phyloP scores from a whole-genome alignment of 2,797 vertebrate genomes.

The Diplodus puntazzo region DNA sequence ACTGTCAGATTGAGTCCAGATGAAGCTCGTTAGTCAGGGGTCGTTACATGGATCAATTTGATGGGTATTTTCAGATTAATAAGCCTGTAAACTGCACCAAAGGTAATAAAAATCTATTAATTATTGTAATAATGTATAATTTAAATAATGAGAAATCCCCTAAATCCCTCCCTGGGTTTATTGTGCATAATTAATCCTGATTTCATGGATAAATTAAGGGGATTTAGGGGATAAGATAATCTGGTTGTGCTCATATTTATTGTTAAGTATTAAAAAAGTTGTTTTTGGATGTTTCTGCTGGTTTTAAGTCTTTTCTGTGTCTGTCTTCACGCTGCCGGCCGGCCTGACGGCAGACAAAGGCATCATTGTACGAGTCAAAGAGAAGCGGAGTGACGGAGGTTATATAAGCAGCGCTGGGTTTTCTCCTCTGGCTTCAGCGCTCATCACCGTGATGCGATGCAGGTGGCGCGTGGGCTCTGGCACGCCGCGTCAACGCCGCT shows the following conservation, averaged over 20 bases:
- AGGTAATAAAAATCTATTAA: not conserved
- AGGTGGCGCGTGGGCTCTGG: slow-evolving; percentile 50
- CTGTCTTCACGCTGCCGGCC: slow-evolving; percentile 3
- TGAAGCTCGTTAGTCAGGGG: slow-evolving; percentile 22
- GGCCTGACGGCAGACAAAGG: slow-evolving; percentile 63
- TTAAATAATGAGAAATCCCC: slow-evolving; percentile 15
- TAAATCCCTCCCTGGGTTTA: not conserved
- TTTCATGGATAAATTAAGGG: slow-evolving; percentile 1
- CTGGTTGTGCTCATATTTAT: not conserved
- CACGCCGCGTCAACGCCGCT: not conserved
- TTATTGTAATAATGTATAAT: not conserved
- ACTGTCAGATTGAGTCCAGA: slow-evolving; percentile 14
- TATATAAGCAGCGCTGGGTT: slow-evolving; percentile 55
- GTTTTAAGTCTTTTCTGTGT: not conserved
- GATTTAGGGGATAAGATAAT: not conserved
- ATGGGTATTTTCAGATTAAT: slow-evolving; percentile 19
- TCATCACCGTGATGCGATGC: slow-evolving; percentile 63
- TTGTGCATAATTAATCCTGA: slow-evolving; percentile 5
- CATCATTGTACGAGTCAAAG: slow-evolving; percentile 55
- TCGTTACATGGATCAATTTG: slow-evolving; percentile 21
- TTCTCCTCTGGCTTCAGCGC: slow-evolving; percentile 45
- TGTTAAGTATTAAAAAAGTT: not conserved
- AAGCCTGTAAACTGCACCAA: slow-evolving; percentile 17
- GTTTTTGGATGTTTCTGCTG: not conserved
- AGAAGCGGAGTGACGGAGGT: slow-evolving; percentile 17